Base-by-base conservation (phyloP, 2,888 invertebrate genomes). In the Plagodis pulveraria region DNA sequence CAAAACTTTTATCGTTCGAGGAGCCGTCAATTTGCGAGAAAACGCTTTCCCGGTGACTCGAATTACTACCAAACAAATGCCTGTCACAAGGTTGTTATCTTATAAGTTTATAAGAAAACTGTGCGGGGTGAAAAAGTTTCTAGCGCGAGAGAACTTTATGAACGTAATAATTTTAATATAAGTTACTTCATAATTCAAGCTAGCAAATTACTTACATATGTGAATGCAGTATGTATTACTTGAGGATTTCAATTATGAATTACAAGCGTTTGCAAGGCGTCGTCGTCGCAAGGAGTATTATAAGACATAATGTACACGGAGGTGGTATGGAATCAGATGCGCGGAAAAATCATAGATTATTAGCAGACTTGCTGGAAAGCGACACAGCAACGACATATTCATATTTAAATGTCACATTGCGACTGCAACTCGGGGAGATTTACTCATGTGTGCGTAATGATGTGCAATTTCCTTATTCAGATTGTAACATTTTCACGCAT, bases 301-400 rank as follows among this genome's bases (percentile, higher is more conserved):
- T 34, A 50, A 50, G 40, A 10, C 10, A 40, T 40, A 10, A 50
- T 33, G 62, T 50, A 35, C 50, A 38, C 49, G 38, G 33, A 45
- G 42, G 11, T 51, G 44, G 53, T 57, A 51, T 42, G 57, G 40
- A 57, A 44, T 76, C 89, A 87, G 84, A 81, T 84, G 91, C 73
- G 89, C 84, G 86, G 89, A 91, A 91, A 89, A 91, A 90, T 90
- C 86, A 75, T 67, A 84, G 81, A 83, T 90, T 90, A 91, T 90
- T 89, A 91, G 81, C 80, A 66, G 76, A 70, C 77, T 80, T 73
- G 69, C 71, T 66, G 66, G 76, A 73, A 79, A 74, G 50, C 76
- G 80, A 73, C 63, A 71, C 71, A 71, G 66, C 75, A 76, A 77
- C 83, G 87, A 85, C 86, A 85, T 82, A 89, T 90, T 91, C 91